Conservation (phyloP, 2,888 invertebrate genomes). For the Sialis fuliginosa region DNA sequence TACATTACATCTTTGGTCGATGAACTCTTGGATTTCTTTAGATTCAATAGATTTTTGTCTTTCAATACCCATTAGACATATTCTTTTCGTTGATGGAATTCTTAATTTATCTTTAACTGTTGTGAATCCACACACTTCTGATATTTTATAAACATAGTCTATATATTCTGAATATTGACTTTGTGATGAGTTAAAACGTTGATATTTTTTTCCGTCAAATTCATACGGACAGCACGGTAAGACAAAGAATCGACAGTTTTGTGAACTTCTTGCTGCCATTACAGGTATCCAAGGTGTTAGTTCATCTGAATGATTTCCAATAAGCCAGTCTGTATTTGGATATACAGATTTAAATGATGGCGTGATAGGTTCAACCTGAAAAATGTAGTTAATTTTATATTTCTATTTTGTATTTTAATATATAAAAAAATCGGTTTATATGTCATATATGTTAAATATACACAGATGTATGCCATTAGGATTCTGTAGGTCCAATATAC, state of each 20-base stretch:
- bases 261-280: slow-evolving; percentile 64
- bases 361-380: slow-evolving; percentile 44
- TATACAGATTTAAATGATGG: slow-evolving; percentile 50
- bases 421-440: neutral
- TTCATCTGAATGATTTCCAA: slow-evolving; percentile 98
- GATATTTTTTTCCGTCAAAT: slow-evolving; percentile 73
- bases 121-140: slow-evolving; percentile 51
- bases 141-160: slow-evolving; percentile 41
- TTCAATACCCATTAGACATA: slow-evolving; percentile 49
- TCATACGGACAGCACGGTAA: slow-evolving; percentile 92
- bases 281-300: slow-evolving; percentile 98
- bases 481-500: neutral
- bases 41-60: slow-evolving; percentile 27
- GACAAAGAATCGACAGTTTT: slow-evolving; percentile 64
- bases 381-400: slow-evolving; percentile 5
- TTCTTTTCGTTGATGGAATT: slow-evolving; percentile 93
- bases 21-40: slow-evolving; percentile 27
- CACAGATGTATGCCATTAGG: neutral
- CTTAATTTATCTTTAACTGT: slow-evolving; percentile 65
- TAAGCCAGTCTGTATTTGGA: slow-evolving; percentile 74
- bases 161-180: slow-evolving; percentile 68
- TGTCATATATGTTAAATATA: neutral
- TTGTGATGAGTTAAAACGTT: slow-evolving; percentile 43
- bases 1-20: slow-evolving; percentile 18
- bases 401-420: neutral